phyloP scores from a whole-genome alignment of 2,113 vertebrate genomes.

The Aix galericulata region DNA sequence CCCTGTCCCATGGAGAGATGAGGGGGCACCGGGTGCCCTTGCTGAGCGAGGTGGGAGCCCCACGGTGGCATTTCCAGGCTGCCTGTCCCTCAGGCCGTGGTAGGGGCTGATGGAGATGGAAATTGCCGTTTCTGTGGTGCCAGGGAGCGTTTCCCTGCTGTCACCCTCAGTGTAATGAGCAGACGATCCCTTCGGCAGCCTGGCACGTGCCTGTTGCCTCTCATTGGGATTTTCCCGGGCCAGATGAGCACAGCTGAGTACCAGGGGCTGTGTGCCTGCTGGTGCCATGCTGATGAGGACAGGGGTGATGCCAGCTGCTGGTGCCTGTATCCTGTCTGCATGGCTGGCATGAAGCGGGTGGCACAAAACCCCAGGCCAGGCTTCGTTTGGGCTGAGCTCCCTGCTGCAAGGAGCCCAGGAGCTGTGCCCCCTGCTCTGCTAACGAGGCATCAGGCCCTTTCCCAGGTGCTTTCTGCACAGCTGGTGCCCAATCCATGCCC shows the following conservation, averaged over 20 bases:
- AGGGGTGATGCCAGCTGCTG: background rate
- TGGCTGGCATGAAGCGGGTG: background rate
- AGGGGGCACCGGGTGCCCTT: background rate
- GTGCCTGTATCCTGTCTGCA: too few relatives aligned
- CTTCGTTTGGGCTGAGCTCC: background rate
- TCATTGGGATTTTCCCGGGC: background rate
- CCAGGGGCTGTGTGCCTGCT: background rate
- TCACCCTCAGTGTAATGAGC: conserved; percentile 51
- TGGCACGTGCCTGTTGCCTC: background rate
- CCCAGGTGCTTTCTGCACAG: background rate
- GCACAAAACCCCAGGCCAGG: background rate
- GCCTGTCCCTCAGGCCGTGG: conserved; percentile 46
- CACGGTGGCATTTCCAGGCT: background rate
- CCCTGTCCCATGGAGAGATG: background rate
- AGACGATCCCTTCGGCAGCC: conserved; percentile 36
- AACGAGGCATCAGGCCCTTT: background rate
- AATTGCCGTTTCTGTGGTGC: conserved; percentile 78
- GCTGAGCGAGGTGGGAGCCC: background rate
- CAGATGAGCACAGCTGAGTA: background rate
- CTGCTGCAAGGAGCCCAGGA: background rate
- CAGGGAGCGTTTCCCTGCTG: background rate
- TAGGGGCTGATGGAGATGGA: conserved; percentile 71
- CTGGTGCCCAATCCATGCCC: background rate
- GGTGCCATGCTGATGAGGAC: background rate
- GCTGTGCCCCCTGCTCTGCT: background rate